phyloP scores from a whole-genome alignment of 2,113 vertebrate species.

The Proteles cristata region DNA sequence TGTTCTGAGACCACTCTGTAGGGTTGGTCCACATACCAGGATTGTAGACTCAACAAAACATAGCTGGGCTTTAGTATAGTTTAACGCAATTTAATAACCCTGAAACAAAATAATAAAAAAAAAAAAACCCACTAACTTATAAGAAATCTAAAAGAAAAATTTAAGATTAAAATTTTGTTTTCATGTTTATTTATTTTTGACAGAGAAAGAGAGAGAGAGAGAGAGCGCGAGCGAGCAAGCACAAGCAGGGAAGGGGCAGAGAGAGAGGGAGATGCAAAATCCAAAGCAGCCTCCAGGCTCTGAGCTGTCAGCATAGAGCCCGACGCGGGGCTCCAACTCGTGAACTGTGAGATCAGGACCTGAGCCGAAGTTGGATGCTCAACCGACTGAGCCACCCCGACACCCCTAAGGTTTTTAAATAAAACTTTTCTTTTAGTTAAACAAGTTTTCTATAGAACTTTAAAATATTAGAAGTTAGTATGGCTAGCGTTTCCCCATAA shows the following conservation, averaged over 20 bases:
- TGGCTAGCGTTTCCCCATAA: neutral
- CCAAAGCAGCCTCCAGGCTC: too few species aligned
- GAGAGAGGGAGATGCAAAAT: too few species aligned
- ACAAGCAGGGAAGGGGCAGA: too few species aligned
- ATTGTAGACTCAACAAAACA: neutral
- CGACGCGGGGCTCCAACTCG: too few species aligned
- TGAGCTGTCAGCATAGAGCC: too few species aligned
- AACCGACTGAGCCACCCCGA: too few species aligned
- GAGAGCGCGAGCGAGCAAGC: too few species aligned
- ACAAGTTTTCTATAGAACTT: neutral
- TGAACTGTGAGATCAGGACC: too few species aligned
- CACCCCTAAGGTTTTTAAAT: neutral
- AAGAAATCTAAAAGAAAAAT: neutral
- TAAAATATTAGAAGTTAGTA: constrained; percentile 3
- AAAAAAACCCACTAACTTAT: neutral
- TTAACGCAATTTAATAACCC: neutral
- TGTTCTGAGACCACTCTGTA: neutral
- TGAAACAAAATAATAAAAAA: constrained; percentile 9
- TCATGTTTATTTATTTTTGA: too few species aligned
- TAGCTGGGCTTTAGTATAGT: neutral
- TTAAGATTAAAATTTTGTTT: too few species aligned
- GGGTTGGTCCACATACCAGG: neutral
- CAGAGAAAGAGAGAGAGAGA: too few species aligned
- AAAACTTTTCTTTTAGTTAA: neutral
- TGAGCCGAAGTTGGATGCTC: too few species aligned